Evolutionary conservation across 2,888 invertebrate species (phyloP).

Genomic region (Hypsopygia costalis): DNA sequence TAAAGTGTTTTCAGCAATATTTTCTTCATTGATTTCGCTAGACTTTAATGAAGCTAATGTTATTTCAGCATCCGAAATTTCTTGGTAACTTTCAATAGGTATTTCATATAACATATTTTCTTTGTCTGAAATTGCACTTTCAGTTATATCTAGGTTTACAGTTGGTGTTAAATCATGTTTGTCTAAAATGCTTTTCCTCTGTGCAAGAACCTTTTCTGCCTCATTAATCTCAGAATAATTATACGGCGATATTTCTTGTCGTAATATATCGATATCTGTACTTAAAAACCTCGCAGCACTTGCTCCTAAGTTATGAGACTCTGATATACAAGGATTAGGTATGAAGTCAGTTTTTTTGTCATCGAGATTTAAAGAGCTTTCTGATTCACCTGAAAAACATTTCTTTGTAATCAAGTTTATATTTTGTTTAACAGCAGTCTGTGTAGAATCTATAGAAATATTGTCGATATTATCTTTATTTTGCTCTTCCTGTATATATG

Average conservation of each 20-base stretch:
- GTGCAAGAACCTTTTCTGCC: conserved; percentile 41
- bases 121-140: conserved; percentile 1
- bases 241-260: conserved; percentile 36
- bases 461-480: not conserved
- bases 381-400: not conserved
- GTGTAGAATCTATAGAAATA: not conserved
- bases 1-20: too few relatives aligned
- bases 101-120: not conserved
- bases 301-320: too few relatives aligned
- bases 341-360: too few relatives aligned
- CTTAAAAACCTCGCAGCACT: too few relatives aligned
- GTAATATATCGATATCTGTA: conserved; percentile 16
- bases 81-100: conserved; percentile 3
- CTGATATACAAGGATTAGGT: too few relatives aligned
- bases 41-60: not conserved
- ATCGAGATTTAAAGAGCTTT: too few relatives aligned
- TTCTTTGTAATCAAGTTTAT: not conserved
- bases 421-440: conserved; percentile 11
- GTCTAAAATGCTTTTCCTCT: not conserved
- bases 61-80: conserved; percentile 3
- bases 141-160: not conserved
- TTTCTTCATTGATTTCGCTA: not conserved
- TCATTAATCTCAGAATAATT: conserved; percentile 45
- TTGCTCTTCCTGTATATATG: too few relatives aligned
- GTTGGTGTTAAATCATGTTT: not conserved